Percentiles rank a stretch among this genome's conserved stretches.
Evolutionary conservation across 2,113 vertebrate species (phyloP).

Genomic region (Ariopsis seemanni): DNA sequence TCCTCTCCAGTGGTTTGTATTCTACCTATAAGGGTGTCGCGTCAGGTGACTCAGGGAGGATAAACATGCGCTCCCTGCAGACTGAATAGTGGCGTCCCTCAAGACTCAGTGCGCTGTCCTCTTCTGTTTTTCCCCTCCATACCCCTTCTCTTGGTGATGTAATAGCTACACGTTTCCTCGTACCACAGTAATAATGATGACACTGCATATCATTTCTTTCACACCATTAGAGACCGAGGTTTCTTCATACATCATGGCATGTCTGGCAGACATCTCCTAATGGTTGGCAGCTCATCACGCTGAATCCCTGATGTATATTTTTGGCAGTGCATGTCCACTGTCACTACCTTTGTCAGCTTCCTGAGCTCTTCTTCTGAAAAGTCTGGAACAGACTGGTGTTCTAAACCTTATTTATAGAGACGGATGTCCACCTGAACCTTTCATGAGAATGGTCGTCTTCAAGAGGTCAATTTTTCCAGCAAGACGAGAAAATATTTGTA

Average conservation of each 20-base stretch:
- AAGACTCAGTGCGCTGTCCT: neutral
- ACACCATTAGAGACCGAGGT: neutral
- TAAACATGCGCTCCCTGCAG: neutral
- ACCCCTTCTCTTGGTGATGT: conserved; percentile 2
- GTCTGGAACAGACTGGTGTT: neutral
- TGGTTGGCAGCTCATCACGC: neutral
- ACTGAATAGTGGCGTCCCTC: neutral
- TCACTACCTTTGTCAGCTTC: neutral
- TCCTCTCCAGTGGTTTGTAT: neutral
- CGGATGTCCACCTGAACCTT: neutral
- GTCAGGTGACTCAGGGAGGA: neutral
- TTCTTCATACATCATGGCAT: conserved; percentile 3
- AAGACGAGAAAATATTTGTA: too few relatives aligned
- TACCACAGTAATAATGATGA: neutral
- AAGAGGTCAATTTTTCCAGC: neutral
- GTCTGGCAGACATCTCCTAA: conserved; percentile 12
- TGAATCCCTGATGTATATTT: neutral
- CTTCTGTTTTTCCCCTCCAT: neutral
- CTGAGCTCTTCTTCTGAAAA: neutral
- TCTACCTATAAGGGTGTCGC: neutral
- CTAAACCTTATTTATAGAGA: neutral
- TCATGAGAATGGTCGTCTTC: neutral
- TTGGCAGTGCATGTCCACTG: neutral
- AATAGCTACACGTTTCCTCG: neutral
- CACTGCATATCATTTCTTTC: neutral